These are phyloP conservation scores for Sinelater perroti DNA, from an alignment of 2,888 invertebrate species.

Conservation along the genomic window DNA sequence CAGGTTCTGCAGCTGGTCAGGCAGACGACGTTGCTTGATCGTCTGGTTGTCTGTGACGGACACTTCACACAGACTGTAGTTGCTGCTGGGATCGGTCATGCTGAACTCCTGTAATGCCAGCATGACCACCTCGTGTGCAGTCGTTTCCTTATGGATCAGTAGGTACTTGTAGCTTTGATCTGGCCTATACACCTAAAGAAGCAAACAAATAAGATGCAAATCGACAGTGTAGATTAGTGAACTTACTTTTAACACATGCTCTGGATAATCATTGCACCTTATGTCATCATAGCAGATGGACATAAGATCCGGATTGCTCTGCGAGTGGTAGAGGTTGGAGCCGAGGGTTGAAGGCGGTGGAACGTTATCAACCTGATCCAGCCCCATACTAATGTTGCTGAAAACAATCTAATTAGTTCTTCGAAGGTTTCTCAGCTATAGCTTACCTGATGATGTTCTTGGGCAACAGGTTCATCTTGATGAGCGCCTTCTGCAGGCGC, in stretches of 20 bases:
- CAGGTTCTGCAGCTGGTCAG: slow-evolving; percentile 93
- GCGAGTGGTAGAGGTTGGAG: slow-evolving; percentile 82
- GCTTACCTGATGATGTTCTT: slow-evolving; percentile 75
- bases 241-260: slow-evolving; percentile 88
- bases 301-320: slow-evolving; percentile 89
- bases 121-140: slow-evolving; percentile 94
- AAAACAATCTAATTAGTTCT: no score
- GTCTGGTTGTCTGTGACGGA: slow-evolving; percentile 95
- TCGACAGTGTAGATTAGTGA: neutral
- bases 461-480: slow-evolving; percentile 89
- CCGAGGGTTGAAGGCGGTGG: slow-evolving; percentile 63
- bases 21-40: slow-evolving; percentile 93
- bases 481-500: slow-evolving; percentile 83
- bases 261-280: slow-evolving; percentile 86
- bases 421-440: neutral
- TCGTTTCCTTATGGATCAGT: slow-evolving; percentile 92
- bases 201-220: neutral
- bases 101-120: slow-evolving; percentile 95
- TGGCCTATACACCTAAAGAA: slow-evolving; percentile 80
- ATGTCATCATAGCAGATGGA: slow-evolving; percentile 84
- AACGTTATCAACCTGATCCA: slow-evolving; percentile 72
- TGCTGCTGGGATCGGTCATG: slow-evolving; percentile 92
- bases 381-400: slow-evolving; percentile 63
- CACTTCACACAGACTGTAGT: slow-evolving; percentile 95
- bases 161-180: slow-evolving; percentile 99